Base-by-base conservation (phyloP, 2,888 invertebrate genomes). In the Polymixis flavicincta region DNA sequence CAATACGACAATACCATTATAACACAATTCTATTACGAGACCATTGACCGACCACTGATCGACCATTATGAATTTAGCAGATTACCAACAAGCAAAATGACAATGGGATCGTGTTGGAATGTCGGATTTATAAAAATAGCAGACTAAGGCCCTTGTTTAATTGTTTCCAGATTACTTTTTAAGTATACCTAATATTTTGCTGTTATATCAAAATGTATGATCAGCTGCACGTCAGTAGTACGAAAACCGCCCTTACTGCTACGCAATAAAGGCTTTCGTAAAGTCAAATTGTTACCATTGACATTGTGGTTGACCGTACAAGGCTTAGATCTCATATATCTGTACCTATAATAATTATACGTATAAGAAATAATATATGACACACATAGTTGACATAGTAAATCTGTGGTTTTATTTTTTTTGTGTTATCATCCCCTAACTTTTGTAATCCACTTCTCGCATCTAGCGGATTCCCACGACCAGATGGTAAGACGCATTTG, bases 301-400 rank as follows among this genome's bases (percentile, higher is more conserved):
- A 7, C 19, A 9, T 37, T 67, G 48, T n/a, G 69, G 48, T 66
- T 45, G 42, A 22, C 2, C 11, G 45, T 55, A 71, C 7, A 59
- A 14, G n/a, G 42, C 50, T 52, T 74, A 42, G 59, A 74, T 74
- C 73, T 73, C 73, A 72, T 50, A 32, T 70, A 17, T 22, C 5
- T 60, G 22, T 60, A 60, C 25, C 50, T 54, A n/a, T 13, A 7
- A 17, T 60, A 14, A 60, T 22, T 22, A 25, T 50, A 64, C 25
- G 25, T 25, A 14, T 70, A 70, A 6, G n/a, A 19, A 25, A 9
- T 70, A 70, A 65, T 64, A 50, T 48, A 70, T 19, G 37, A 70
- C 17, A n/a, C 14, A 11, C 6, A n/a, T n/a, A 45, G 2, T 32
- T 55, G 25, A 55, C 42, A n/a, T 28, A 22, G 9, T 48, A 32